Evolutionary conservation across 2,888 invertebrate species (phyloP).

Genomic region (Chrysomela aeneicollis): DNA sequence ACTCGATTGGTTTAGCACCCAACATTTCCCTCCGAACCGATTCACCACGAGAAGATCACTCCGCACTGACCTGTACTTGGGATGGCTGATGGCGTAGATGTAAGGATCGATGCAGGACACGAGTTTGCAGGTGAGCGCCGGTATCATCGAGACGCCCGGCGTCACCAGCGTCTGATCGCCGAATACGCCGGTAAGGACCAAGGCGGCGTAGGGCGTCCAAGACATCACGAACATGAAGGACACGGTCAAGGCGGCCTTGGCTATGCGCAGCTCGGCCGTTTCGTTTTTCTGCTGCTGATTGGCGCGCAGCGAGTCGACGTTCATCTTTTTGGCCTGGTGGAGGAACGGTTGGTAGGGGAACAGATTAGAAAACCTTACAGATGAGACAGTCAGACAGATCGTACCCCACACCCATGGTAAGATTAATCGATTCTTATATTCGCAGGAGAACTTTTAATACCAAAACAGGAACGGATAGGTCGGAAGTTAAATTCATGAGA

Average conservation of each 20-base stretch:
- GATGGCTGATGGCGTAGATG: conserved; percentile 91
- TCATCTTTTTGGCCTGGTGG: conserved; percentile 84
- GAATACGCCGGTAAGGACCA: conserved; percentile 82
- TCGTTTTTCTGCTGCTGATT: conserved; percentile 72
- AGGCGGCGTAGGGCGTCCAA: conserved; percentile 90
- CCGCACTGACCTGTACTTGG: conserved; percentile 78
- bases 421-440: too few relatives aligned
- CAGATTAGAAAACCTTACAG: background rate
- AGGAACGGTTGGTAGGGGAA: too few relatives aligned
- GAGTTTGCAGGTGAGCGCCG: conserved; percentile 84
- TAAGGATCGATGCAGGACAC: conserved; percentile 94
- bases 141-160: conserved; percentile 84
- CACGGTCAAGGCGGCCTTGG: conserved; percentile 87
- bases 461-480: too few relatives aligned
- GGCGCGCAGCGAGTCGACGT: conserved; percentile 81
- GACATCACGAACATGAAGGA: conserved; percentile 85
- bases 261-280: conserved; percentile 84
- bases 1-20: too few relatives aligned
- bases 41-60: too few relatives aligned
- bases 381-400: too few relatives aligned
- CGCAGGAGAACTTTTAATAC: too few relatives aligned
- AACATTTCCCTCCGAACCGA: too few relatives aligned
- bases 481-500: too few relatives aligned
- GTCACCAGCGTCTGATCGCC: conserved; percentile 78
- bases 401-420: too few relatives aligned